phyloP scores from a whole-genome alignment of 23 tunicate genomes.

The Ciona savignyi region DNA sequence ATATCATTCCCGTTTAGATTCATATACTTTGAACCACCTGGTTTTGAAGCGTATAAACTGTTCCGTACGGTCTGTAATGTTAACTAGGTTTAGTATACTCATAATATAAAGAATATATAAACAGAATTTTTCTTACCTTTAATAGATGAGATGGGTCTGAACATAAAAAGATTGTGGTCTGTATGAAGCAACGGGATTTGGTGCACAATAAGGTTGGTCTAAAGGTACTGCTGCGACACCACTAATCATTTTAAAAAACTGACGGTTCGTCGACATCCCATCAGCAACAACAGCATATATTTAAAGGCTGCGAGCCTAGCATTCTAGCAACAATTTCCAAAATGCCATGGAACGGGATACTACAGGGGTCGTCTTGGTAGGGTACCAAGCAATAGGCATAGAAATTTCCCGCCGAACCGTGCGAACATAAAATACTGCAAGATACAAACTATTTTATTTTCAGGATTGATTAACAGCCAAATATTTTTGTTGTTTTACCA shows the following conservation, averaged over 20 bases:
- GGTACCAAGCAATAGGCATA: slow-evolving; percentile 14
- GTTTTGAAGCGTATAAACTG: slow-evolving; percentile 4
- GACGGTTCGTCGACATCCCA: not conserved
- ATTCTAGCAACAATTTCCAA: not conserved
- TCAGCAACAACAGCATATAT: slow-evolving; percentile 4
- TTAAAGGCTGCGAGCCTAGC: not conserved
- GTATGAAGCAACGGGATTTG: slow-evolving; percentile 1
- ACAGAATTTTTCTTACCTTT: no score
- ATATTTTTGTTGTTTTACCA: not conserved
- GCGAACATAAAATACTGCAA: slow-evolving; percentile 6
- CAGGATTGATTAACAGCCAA: not conserved
- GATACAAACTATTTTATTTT: not conserved
- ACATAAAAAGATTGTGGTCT: slow-evolving; percentile 2
- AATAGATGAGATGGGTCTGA: slow-evolving; percentile 11
- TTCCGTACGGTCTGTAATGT: slow-evolving; percentile 6
- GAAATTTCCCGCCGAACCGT: slow-evolving; percentile 4
- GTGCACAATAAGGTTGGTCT: not conserved
- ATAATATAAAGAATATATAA: no score
- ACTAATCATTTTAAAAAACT: not conserved
- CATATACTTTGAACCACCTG: not conserved
- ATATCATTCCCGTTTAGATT: slow-evolving; percentile 7
- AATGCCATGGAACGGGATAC: not conserved
- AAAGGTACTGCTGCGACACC: not conserved
- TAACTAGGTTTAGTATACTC: no score
- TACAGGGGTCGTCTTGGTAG: slow-evolving; percentile 7